A percentile compares a stretch with the other conserved stretches of the same genome.
phyloP scores from a whole-genome alignment of 1,140 invertebrate species.

The Kradibia gibbosae region DNA sequence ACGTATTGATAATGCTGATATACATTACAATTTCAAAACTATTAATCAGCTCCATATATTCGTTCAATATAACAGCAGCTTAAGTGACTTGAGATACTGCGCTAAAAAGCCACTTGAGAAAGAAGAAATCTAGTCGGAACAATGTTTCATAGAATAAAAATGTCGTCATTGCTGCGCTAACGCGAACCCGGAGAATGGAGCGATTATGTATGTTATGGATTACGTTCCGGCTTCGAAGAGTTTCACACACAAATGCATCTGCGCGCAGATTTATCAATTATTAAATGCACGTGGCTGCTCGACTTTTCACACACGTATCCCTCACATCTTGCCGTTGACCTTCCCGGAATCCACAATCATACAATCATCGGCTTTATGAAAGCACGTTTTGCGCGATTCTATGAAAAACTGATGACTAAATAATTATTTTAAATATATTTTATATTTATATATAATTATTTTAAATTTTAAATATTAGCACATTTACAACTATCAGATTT shows the following conservation, averaged over 20 bases:
- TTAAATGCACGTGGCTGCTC: constrained; percentile 69
- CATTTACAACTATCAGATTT: neutral
- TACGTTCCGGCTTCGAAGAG: constrained; percentile 43
- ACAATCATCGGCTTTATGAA: constrained; percentile 56
- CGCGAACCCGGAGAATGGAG: constrained; percentile 59
- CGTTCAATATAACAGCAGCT: neutral
- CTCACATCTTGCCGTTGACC: constrained; percentile 64
- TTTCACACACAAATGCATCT: constrained; percentile 62
- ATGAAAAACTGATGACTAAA: constrained; percentile 3
- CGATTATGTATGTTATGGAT: constrained; percentile 61
- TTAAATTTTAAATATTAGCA: no score
- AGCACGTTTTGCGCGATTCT: constrained; percentile 32
- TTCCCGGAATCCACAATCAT: constrained; percentile 63
- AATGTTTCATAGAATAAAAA: constrained; percentile 38
- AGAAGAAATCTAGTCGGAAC: neutral
- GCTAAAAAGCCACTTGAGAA: neutral
- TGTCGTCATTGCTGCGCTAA: neutral
- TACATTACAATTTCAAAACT: neutral
- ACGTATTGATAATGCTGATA: no score
- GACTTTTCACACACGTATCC: constrained; percentile 40
- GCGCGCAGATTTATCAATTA: constrained; percentile 69
- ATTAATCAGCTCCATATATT: neutral
- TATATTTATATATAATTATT: no score
- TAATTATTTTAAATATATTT: constrained; percentile 21
- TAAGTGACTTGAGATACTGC: constrained; percentile 2